Evolutionary conservation across 2,113 vertebrate genomes (phyloP).

Genomic region (Budorcas taxicolor): DNA sequence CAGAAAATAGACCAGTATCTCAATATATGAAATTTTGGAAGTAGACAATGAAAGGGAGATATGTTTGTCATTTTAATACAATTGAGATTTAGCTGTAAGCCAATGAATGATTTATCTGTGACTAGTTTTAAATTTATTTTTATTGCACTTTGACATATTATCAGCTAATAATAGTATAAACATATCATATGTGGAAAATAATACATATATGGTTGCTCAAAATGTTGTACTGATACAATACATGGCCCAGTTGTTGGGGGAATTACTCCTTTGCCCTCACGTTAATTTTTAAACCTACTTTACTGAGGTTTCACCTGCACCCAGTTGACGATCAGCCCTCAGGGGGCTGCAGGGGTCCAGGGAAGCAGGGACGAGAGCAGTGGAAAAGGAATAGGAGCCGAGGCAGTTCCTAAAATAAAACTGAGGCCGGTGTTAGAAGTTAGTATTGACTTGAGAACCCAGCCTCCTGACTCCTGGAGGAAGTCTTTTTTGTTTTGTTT

Average conservation of each 20-base stretch:
- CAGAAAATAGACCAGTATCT: not conserved
- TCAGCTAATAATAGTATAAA: not conserved
- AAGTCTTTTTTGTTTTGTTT: too few relatives aligned
- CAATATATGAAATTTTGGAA: not conserved
- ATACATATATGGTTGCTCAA: not conserved
- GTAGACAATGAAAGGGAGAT: not conserved
- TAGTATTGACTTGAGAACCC: not conserved
- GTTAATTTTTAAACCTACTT: not conserved
- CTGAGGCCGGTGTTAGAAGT: not conserved
- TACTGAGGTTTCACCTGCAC: not conserved
- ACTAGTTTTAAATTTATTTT: not conserved
- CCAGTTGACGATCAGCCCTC: not conserved
- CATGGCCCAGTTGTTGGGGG: not conserved
- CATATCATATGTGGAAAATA: not conserved
- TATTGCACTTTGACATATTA: not conserved
- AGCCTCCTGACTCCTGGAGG: not conserved
- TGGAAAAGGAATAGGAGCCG: not conserved
- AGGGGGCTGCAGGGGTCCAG: not conserved
- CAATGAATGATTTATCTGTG: not conserved
- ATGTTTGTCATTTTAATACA: not conserved
- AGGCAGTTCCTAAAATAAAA: not conserved
- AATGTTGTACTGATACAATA: not conserved
- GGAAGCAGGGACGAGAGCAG: not conserved
- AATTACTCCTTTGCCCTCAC: not conserved
- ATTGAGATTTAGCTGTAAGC: not conserved